These are phyloP conservation scores for Myrmecophaga tridactyla DNA, from an alignment of 2,113 vertebrate species.

Conservation along the genomic window DNA sequence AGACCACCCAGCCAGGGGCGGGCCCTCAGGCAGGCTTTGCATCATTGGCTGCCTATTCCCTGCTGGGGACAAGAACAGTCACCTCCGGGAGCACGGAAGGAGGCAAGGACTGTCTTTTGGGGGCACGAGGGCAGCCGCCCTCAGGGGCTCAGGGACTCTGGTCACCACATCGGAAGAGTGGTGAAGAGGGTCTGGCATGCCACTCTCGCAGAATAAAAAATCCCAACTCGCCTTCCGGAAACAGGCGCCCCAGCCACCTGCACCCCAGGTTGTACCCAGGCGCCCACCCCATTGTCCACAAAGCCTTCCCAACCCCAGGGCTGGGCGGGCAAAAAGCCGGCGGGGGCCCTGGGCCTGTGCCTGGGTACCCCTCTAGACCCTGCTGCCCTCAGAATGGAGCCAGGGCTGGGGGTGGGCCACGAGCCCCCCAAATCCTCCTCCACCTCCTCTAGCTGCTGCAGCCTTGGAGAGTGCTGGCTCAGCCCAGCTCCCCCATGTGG, in stretches of 20 bases:
- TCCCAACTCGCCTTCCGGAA: not conserved
- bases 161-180: not conserved
- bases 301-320: not conserved
- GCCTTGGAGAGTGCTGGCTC: not conserved
- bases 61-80: no score
- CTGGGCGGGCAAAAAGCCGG: not conserved
- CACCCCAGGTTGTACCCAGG: no score
- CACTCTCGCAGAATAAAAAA: not conserved
- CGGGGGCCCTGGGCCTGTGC: not conserved
- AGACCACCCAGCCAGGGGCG: not conserved
- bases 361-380: not conserved
- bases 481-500: no score
- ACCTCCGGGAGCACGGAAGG: constrained; percentile 88
- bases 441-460: constrained; percentile 89
- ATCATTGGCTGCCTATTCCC: no score
- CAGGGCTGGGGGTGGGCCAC: not conserved
- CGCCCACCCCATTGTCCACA: not conserved
- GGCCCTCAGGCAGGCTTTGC: not conserved
- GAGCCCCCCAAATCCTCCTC: constrained; percentile 88
- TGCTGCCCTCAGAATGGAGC: not conserved
- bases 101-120: constrained; percentile 90
- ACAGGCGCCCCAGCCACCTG: not conserved
- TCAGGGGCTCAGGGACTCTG: not conserved
- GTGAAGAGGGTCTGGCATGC: not conserved
- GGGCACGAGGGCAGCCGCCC: constrained; percentile 39